phyloP scores from a whole-genome alignment of 2,888 invertebrate species.

The Caenorhabditis zanzibari region DNA sequence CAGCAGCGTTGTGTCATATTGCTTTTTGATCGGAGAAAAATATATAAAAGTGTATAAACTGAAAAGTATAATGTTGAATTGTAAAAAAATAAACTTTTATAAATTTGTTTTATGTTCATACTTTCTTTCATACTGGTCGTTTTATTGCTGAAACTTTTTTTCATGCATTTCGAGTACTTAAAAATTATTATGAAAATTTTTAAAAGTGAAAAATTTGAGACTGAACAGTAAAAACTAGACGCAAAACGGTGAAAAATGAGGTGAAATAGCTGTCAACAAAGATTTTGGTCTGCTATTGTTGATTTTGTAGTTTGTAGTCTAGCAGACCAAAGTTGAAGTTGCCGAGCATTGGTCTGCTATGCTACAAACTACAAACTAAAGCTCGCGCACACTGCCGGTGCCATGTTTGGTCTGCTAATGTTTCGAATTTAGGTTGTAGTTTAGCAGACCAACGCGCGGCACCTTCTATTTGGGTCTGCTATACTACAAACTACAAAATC shows the following conservation, averaged over 20 bases:
- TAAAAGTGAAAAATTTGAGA: neutral
- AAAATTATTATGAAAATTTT: too few species aligned
- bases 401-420: neutral
- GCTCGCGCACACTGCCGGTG: neutral
- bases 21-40: neutral
- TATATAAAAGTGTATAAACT: too few species aligned
- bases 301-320: conserved; percentile 15
- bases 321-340: conserved; percentile 6
- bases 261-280: neutral
- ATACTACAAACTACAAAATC: too few species aligned
- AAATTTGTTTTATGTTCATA: too few species aligned
- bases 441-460: neutral
- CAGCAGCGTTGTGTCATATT: neutral
- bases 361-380: neutral
- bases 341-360: neutral
- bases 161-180: too few species aligned
- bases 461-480: too few species aligned
- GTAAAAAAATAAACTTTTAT: too few species aligned
- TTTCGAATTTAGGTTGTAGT: neutral
- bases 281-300: neutral
- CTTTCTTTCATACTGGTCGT: neutral
- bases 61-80: too few species aligned
- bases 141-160: neutral
- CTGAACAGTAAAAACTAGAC: too few species aligned
- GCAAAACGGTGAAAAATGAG: too few species aligned